phyloP scores from a whole-genome alignment of 2,888 invertebrate species.

The Caenorhabditis sp. region DNA sequence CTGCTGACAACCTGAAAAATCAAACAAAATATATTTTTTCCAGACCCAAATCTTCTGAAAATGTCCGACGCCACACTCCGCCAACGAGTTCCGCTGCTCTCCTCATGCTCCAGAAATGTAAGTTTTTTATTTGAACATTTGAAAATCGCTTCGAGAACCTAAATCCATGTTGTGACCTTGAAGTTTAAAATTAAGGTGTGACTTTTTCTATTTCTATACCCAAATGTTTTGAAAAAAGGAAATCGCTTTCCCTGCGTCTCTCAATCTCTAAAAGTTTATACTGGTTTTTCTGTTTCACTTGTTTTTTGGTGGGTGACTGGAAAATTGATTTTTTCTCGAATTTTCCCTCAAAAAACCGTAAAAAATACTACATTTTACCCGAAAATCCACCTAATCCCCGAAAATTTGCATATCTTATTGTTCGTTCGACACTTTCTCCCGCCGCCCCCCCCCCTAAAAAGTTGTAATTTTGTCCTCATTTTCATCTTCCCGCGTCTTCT shows the following conservation, averaged over 20 bases:
- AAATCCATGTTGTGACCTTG: not conserved
- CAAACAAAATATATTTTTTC: too few relatives aligned
- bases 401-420: not conserved
- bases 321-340: not conserved
- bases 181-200: not conserved
- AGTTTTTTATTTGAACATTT: slow-evolving; percentile 5
- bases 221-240: not conserved
- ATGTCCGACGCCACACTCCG: slow-evolving; percentile 34
- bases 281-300: not conserved
- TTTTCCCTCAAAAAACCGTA: too few relatives aligned
- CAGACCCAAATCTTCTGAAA: too few relatives aligned
- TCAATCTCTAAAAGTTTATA: not conserved
- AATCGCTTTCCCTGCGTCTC: not conserved
- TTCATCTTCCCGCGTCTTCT: not conserved
- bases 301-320: not conserved
- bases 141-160: not conserved
- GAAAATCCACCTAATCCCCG: not conserved
- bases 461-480: not conserved
- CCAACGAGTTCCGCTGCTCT: slow-evolving; percentile 23
- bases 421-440: not conserved
- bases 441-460: not conserved
- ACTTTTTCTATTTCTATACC: too few relatives aligned
- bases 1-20: too few relatives aligned
- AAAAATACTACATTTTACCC: not conserved
- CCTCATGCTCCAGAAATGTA: slow-evolving; percentile 18